Evolutionary conservation across 2,888 invertebrate species (phyloP).

Genomic region (Diarsia rubi): DNA sequence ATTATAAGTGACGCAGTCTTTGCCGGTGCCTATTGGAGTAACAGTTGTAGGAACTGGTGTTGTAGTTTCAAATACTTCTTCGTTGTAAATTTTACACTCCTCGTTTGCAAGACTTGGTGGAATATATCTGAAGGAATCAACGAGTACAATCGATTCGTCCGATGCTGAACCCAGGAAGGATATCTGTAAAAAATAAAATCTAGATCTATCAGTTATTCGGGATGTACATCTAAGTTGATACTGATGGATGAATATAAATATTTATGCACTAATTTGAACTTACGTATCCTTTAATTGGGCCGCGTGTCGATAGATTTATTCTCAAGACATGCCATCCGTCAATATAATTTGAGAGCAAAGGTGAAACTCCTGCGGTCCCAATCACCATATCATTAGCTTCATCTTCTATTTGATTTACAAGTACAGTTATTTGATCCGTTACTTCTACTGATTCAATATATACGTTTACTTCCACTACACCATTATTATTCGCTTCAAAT

Average conservation of each 20-base stretch:
- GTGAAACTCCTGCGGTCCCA: constrained; percentile 48
- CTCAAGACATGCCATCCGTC: constrained; percentile 67
- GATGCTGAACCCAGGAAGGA: constrained; percentile 63
- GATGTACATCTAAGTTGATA: not conserved
- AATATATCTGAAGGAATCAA: constrained; percentile 70
- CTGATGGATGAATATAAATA: not conserved
- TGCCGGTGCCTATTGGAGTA: constrained; percentile 56
- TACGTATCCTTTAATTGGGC: constrained; percentile 64
- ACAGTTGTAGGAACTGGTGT: constrained; percentile 46
- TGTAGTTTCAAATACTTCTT: constrained; percentile 48
- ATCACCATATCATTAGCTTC: constrained; percentile 58
- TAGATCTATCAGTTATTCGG: not conserved
- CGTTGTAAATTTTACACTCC: constrained; percentile 61
- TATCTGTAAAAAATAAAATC: constrained; percentile 62
- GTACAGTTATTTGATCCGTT: constrained; percentile 62
- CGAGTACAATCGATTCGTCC: constrained; percentile 59
- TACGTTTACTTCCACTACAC: constrained; percentile 66
- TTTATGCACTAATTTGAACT: constrained; percentile 43
- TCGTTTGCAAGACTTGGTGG: constrained; percentile 43
- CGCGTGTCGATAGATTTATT: constrained; percentile 27
- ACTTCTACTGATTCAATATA: constrained; percentile 58
- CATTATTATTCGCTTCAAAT: constrained; percentile 55
- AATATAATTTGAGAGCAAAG: constrained; percentile 40
- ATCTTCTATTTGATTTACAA: constrained; percentile 55
- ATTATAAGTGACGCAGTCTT: constrained; percentile 71